Evolutionary conservation across 92 coral and sea anemone genomes (phyloP).

Genomic region (Porites lobata): DNA sequence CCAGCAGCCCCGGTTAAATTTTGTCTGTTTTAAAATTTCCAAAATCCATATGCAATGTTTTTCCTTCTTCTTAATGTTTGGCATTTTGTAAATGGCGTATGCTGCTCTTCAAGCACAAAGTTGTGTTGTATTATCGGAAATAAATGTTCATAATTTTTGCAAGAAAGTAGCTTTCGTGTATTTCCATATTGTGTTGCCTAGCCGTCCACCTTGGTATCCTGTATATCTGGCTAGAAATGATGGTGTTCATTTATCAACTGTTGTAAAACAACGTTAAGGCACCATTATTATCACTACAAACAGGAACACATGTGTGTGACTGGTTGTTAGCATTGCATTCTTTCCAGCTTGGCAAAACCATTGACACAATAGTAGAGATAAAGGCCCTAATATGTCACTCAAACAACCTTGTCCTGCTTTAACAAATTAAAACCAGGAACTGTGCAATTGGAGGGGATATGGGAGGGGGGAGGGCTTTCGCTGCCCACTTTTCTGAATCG

Average conservation of each 20-base stretch:
- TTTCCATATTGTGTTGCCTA: background rate
- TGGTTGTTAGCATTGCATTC: background rate
- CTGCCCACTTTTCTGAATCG: no score
- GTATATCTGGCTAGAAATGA: background rate
- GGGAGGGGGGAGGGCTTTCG: no score
- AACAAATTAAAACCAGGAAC: background rate
- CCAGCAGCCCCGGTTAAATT: background rate
- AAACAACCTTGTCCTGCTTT: background rate
- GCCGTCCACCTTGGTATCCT: background rate
- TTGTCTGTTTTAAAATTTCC: background rate
- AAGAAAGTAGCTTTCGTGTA: background rate
- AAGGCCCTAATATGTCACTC: background rate
- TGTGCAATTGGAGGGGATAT: no score
- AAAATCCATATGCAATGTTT: background rate
- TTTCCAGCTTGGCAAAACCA: background rate
- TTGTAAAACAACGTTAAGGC: background rate
- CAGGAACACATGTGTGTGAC: background rate
- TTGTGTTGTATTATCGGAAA: background rate
- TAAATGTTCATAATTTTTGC: background rate
- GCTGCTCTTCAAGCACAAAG: conserved; percentile 3
- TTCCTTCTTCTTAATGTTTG: background rate
- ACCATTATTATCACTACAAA: background rate
- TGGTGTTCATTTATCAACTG: background rate
- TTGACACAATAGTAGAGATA: background rate
- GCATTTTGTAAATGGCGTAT: background rate